These are phyloP conservation scores for Atethmia centrago DNA, from an alignment of 2,888 invertebrate species.

Conservation along the genomic window DNA sequence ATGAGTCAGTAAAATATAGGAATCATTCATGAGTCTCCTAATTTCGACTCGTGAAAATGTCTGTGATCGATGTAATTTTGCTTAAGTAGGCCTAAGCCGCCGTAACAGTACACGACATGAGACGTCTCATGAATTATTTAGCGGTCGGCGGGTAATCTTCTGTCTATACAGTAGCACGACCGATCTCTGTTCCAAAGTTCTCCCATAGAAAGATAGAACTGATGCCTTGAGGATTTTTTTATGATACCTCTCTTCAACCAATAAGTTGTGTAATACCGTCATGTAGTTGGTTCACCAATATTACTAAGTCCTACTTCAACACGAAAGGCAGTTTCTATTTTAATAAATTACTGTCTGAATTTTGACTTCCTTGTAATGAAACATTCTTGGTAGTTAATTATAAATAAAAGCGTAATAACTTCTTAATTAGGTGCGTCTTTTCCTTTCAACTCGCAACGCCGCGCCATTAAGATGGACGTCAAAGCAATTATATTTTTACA, in stretches of 20 bases:
- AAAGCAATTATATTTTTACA: constrained; percentile 4
- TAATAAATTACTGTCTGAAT: background rate
- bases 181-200: constrained; percentile 36
- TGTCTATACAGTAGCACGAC: constrained; percentile 19
- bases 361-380: background rate
- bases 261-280: background rate
- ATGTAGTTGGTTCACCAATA: background rate
- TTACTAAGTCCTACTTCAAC: background rate
- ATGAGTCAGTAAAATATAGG: background rate
- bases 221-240: constrained; percentile 6
- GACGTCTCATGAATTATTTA: constrained; percentile 58
- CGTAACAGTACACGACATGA: constrained; percentile 47
- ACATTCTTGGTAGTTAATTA: background rate
- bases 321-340: background rate
- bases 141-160: constrained; percentile 40
- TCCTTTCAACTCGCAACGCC: background rate
- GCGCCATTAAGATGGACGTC: constrained; percentile 7
- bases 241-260: background rate
- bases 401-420: constrained; percentile 15
- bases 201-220: constrained; percentile 12
- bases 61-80: constrained; percentile 51
- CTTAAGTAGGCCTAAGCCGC: constrained; percentile 36
- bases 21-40: constrained; percentile 11
- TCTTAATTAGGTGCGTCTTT: constrained; percentile 11
- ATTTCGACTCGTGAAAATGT: constrained; percentile 14